Conservation (phyloP, 2,797 vertebrate species). For the Peromyscus attwateri region DNA sequence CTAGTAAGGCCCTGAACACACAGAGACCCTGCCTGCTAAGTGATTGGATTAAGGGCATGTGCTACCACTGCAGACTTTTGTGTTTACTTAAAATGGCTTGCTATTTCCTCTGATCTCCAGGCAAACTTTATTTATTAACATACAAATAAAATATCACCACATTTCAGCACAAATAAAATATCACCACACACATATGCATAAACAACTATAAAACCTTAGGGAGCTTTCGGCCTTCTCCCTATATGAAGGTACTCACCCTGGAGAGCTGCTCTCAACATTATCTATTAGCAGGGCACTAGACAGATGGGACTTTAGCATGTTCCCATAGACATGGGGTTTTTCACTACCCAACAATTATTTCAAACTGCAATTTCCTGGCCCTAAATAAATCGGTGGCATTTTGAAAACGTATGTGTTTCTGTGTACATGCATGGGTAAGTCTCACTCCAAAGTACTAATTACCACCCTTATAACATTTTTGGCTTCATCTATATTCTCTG, state of each 20-base stretch:
- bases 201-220: not conserved
- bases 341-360: not conserved
- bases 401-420: not conserved
- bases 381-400: not conserved
- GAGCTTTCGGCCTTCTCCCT: not conserved
- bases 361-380: not conserved
- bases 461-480: not conserved
- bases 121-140: too few relatives aligned
- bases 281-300: not conserved
- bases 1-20: too few relatives aligned
- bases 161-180: too few relatives aligned
- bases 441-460: not conserved
- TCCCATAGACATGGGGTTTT: not conserved
- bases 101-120: too few relatives aligned
- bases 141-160: too few relatives aligned
- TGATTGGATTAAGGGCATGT: too few relatives aligned
- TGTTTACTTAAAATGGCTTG: too few relatives aligned
- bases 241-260: accelerated
- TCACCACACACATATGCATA: not conserved
- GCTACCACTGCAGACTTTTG: too few relatives aligned
- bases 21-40: too few relatives aligned
- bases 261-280: not conserved
- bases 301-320: not conserved
- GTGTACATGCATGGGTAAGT: not conserved
- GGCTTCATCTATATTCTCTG: not conserved